Conservation (phyloP, 1,140 invertebrate genomes). For the Nomia melanderi region DNA sequence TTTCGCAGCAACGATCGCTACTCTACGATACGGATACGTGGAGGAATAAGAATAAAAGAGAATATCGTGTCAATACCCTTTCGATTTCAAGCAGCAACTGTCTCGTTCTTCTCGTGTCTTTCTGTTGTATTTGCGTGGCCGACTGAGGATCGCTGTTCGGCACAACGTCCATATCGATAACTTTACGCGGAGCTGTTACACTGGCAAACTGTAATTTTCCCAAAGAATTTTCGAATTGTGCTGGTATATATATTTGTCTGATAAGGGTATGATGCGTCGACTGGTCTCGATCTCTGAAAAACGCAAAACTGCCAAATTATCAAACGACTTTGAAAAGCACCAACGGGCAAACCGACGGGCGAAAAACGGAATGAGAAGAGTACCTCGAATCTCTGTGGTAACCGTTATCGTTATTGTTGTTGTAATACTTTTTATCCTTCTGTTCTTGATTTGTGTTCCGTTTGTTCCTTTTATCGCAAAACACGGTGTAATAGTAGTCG, state of each 20-base stretch:
- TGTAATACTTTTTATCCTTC: constrained; percentile 73
- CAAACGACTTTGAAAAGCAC: neutral
- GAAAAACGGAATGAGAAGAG: constrained; percentile 16
- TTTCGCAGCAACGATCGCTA: too few species aligned
- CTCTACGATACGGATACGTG: too few species aligned
- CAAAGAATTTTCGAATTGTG: constrained; percentile 95
- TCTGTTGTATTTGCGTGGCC: constrained; percentile 74
- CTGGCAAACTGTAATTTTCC: constrained; percentile 93
- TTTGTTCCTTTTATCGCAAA: constrained; percentile 76
- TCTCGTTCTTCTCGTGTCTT: constrained; percentile 85
- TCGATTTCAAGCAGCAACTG: constrained; percentile 92
- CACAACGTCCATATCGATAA: constrained; percentile 94
- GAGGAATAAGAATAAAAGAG: constrained; percentile 15
- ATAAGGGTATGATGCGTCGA: constrained; percentile 77
- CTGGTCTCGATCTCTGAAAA: constrained; percentile 75
- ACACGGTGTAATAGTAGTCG: constrained; percentile 91
- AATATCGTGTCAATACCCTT: constrained; percentile 81
- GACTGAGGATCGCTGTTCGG: constrained; percentile 82
- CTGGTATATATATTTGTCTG: constrained; percentile 86
- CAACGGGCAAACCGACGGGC: neutral
- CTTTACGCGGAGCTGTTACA: constrained; percentile 95
- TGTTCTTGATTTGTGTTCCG: constrained; percentile 80
- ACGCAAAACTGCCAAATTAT: constrained; percentile 8
- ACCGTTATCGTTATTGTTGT: constrained; percentile 71
- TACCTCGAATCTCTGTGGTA: constrained; percentile 77